Evolutionary conservation across 2,113 vertebrate species (phyloP), one percentile per base, ranked within the genome.

Genomic region (Cyphomyrus plagiostoma): DNA sequence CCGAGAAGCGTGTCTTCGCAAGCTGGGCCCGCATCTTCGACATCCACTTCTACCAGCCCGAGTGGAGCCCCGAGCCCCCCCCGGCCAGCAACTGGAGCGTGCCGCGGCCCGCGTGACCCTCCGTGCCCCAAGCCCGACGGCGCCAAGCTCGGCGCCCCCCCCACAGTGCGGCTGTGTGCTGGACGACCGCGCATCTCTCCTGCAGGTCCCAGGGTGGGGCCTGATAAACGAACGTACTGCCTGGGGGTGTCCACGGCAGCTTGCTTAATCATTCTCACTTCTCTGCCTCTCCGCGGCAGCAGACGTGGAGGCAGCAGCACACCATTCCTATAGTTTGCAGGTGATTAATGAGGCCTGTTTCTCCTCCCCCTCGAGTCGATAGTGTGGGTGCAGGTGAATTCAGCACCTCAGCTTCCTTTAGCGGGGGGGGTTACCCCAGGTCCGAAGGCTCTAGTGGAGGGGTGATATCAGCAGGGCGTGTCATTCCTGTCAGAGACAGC

Each of bases 21-120:
- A 97, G 95, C 91, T 99, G 98, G 98, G 98, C 98, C 0, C 96
- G 96, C 95, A 98, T 96, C 77, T 98, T 98, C 95, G 93, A 98
- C 90, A 99, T 99, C 93, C 97, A 94, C 93, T 99, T 99, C 94
- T 98, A 98, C 94, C 98, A 99, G 93, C 98, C 98, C 0, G 96
- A 97, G 95, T 99, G 98, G 98, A 95, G 95, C 89, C 98, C 98
- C 1, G 94, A 96, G 0, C 94, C 97, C 0, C 94, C 96, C 0
- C 62, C 95, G 15, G 93, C 93, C 0, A 90, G 89, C 52, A 96
- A 96, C 91, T 87, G 23, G 88, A 70, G 93, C 0, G 85, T 52
- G 19, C 39, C 90, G 2, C 90, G 88, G 90, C 93, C 92, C 87
- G 95, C 95, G 92, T 95, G 46, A 66, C 42, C 21, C 11, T 15